A percentile compares a stretch with the other conserved stretches of the same genome.
Evolutionary conservation across 2,888 invertebrate genomes (phyloP).

Genomic region (Keiferia lycopersicella): DNA sequence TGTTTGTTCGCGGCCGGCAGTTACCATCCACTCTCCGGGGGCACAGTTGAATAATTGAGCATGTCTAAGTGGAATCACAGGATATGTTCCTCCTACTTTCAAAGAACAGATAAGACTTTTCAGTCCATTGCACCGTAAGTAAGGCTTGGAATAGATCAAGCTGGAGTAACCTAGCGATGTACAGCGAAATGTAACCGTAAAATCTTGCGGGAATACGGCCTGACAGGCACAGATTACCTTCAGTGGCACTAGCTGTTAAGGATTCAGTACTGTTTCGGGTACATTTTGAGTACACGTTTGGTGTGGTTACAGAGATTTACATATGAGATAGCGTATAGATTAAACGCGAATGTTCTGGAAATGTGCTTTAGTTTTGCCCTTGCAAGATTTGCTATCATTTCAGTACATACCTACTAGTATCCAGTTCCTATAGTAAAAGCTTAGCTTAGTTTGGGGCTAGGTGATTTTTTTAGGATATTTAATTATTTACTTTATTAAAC

Average conservation of each 20-base stretch:
- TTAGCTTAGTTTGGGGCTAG: no score
- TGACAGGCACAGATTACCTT: constrained; percentile 22
- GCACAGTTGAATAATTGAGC: constrained; percentile 30
- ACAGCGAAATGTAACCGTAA: background rate
- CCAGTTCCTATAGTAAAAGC: no score
- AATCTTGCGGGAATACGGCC: background rate
- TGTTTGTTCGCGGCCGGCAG: background rate
- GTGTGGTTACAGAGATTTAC: constrained; percentile 18
- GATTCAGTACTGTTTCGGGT: constrained; percentile 15
- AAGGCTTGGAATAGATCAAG: no score
- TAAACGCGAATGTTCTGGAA: background rate
- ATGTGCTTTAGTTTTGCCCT: background rate
- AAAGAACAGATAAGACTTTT: no score
- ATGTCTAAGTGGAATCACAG: constrained; percentile 28
- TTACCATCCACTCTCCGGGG: constrained; percentile 25
- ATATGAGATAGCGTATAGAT: background rate
- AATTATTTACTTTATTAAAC: no score
- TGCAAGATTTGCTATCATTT: no score
- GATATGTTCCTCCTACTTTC: background rate
- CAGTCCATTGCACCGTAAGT: background rate
- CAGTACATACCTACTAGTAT: no score
- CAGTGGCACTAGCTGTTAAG: constrained; percentile 25
- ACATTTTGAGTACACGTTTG: constrained; percentile 14
- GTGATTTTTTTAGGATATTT: no score
- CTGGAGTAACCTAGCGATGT: background rate